Conservation (phyloP, 2,797 vertebrate species). For the Amblyopsis hoosieri region DNA sequence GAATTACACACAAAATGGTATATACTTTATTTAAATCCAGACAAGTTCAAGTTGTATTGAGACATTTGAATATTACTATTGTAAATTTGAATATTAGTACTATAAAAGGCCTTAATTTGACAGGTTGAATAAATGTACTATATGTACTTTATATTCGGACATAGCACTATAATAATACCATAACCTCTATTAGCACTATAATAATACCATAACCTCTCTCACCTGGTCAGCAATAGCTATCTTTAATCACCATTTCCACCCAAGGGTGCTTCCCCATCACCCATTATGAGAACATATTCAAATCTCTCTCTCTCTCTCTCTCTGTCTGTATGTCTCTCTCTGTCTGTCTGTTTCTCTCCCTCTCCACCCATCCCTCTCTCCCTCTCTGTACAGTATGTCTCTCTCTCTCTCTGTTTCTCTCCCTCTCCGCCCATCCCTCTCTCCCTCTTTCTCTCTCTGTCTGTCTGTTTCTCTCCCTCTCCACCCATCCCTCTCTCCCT, state of each 20-base stretch:
- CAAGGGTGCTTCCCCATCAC: not conserved
- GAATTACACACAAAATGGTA: too few relatives aligned
- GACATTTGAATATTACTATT: too few relatives aligned
- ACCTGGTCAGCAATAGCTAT: conserved; percentile 6
- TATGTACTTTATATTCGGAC: too few relatives aligned
- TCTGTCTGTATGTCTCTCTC: too few relatives aligned
- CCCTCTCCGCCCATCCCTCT: not conserved
- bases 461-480: not conserved
- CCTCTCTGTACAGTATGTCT: not conserved
- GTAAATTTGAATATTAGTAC: too few relatives aligned
- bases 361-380: not conserved
- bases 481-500: not conserved
- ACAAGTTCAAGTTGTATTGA: too few relatives aligned
- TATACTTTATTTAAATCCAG: too few relatives aligned
- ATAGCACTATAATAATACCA: too few relatives aligned
- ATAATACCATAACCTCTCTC: too few relatives aligned
- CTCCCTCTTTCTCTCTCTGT: not conserved
- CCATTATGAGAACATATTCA: conserved; percentile 29
- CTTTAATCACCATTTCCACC: conserved; percentile 20
- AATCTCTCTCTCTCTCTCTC: conserved; percentile 9
- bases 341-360: not conserved
- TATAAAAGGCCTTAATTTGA: too few relatives aligned
- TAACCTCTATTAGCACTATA: too few relatives aligned
- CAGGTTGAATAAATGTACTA: too few relatives aligned
- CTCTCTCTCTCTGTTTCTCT: not conserved